Base-by-base conservation (phyloP, 2,113 vertebrate species). In the Planiliza haematocheilus region DNA sequence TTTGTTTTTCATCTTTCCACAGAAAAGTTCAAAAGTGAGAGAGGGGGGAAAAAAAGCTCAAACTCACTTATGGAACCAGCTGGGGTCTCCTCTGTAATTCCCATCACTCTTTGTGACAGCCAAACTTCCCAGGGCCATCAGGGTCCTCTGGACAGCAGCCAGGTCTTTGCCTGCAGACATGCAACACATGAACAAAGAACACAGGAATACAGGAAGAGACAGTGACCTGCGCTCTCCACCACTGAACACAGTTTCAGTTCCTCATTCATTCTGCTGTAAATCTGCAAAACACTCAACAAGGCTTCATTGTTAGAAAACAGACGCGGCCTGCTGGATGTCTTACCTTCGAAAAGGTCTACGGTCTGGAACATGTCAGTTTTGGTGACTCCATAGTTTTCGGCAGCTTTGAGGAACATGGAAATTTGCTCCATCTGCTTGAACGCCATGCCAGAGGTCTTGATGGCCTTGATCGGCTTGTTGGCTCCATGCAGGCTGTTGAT, bases 361-460 rank as follows among this genome's bases (percentile, higher is more conserved):
- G 97, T 98, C 93, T 99, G 97, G 90, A 99, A 99, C 18, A 98
- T 92, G 67, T 99, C 97, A 0, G 95, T 96, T 91, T 97, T 97
- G 79, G 88, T 94, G 85, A 98, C 91, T 0, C 98, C 97, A 0
- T 97, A 99, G 43, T 82, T 93, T 86, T 99, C 97, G 0, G 96
- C 93, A 0, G 96, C 97, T 70, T 89, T 93, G 81, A 99, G 95
- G 89, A 99, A 99, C 91, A 97, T 90, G 10, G 97, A 93, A 17
- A 99, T 96, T 89, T 94, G 96, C 78, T 99, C 98, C 98, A 98
- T 99, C 92, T 99, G 98, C 90, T 97, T 98, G 86, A 99, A 99
- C 9, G 95, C 97, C 96, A 97, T 98, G 76, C 69, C 58, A 0
- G 94, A 91, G 10, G 59, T 91, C 0, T 96, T 96, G 84, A 97